Evolutionary conservation across 2,797 vertebrate species (phyloP).

Genomic region (Tadarida brasiliensis): DNA sequence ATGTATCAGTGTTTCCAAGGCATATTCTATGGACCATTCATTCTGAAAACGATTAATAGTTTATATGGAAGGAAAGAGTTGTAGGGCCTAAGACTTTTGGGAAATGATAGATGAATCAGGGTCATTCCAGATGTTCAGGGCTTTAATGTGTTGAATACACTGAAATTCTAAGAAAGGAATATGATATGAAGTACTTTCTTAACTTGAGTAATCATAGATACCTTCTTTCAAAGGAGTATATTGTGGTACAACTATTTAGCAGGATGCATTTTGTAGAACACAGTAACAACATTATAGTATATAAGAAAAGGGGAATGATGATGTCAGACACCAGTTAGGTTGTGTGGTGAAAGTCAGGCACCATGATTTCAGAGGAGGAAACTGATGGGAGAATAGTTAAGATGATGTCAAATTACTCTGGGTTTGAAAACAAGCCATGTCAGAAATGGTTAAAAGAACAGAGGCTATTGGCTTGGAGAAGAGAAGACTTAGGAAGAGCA

Average conservation of each 20-base stretch:
- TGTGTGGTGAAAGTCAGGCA: not conserved
- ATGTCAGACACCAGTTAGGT: not conserved
- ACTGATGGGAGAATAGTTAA: not conserved
- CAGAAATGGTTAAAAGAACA: not conserved
- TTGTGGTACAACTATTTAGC: not conserved
- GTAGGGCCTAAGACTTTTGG: not conserved
- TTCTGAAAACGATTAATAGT: slow-evolving; percentile 25
- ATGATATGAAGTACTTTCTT: not conserved
- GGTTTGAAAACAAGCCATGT: not conserved
- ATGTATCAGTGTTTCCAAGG: not conserved
- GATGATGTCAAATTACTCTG: not conserved
- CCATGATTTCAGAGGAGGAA: not conserved
- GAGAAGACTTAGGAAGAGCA: not conserved
- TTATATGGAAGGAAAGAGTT: not conserved
- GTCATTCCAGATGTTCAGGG: not conserved
- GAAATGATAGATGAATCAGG: not conserved
- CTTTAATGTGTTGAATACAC: not conserved
- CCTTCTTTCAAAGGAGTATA: not conserved
- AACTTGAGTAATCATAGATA: not conserved
- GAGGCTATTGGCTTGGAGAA: not conserved
- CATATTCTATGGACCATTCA: not conserved
- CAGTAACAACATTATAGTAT: not conserved
- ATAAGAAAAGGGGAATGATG: not conserved
- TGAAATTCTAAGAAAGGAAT: not conserved
- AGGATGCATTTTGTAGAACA: not conserved